These are phyloP conservation scores for Drosophila anomelani DNA, from an alignment of 2,888 invertebrate genomes.

Conservation along the genomic window DNA sequence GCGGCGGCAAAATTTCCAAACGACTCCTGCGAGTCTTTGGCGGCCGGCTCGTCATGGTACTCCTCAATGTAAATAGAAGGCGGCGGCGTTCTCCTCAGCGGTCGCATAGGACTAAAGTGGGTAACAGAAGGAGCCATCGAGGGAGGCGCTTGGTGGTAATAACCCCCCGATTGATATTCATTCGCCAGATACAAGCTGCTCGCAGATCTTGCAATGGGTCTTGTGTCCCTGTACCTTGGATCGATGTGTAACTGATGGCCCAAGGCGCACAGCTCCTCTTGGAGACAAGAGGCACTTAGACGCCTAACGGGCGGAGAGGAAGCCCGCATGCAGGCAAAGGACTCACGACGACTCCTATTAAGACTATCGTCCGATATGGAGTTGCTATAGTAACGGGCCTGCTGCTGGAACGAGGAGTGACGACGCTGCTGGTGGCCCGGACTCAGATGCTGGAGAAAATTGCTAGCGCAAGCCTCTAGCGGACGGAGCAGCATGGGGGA, in stretches of 20 bases:
- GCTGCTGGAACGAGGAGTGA: slow-evolving; percentile 72
- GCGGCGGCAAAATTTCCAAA: slow-evolving; percentile 71
- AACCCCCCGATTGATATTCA: slow-evolving; percentile 49
- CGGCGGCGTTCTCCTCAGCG: slow-evolving; percentile 73
- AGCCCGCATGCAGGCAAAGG: slow-evolving; percentile 72
- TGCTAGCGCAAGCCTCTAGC: slow-evolving; percentile 40
- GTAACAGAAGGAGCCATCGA: slow-evolving; percentile 24
- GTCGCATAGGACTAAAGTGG: slow-evolving; percentile 71
- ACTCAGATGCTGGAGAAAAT: slow-evolving; percentile 53
- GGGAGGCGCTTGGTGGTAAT: slow-evolving; percentile 22
- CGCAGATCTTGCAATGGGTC: slow-evolving; percentile 83
- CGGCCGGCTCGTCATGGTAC: slow-evolving; percentile 76
- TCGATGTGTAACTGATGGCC: slow-evolving; percentile 84
- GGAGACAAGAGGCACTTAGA: slow-evolving; percentile 82
- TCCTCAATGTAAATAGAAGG: slow-evolving; percentile 84
- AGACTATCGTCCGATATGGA: slow-evolving; percentile 84
- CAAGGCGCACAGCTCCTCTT: slow-evolving; percentile 82
- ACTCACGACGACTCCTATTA: slow-evolving; percentile 80
- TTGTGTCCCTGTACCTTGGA: slow-evolving; percentile 84
- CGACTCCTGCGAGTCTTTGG: slow-evolving; percentile 81
- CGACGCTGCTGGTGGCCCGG: slow-evolving; percentile 66
- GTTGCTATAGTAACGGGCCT: slow-evolving; percentile 70
- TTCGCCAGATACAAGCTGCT: slow-evolving; percentile 79
- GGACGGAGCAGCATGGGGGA: slow-evolving; percentile 64
- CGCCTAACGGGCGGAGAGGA: slow-evolving; percentile 78